Conservation (phyloP, 2,113 vertebrate species). For the Nesoenas mayeri region DNA sequence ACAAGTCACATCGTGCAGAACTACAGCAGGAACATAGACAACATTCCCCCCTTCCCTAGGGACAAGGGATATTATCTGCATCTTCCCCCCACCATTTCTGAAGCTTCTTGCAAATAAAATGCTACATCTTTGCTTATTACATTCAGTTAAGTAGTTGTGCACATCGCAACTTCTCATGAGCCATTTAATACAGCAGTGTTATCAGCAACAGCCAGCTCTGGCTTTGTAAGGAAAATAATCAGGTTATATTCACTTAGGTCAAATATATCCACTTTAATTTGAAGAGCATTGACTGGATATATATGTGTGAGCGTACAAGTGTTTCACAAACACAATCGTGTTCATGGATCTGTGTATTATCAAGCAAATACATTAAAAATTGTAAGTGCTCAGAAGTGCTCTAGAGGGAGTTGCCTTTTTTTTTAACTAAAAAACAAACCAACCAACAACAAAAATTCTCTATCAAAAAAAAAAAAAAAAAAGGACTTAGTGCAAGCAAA, state of each 20-base stretch:
- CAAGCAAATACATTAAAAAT: too few species aligned
- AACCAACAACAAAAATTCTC: neutral
- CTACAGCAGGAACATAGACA: neutral
- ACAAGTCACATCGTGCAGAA: neutral
- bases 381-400: neutral
- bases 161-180: neutral
- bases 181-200: neutral
- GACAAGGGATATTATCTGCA: neutral
- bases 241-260: neutral
- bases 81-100: neutral
- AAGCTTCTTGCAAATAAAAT: slow-evolving; percentile 5
- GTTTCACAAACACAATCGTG: neutral
- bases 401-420: neutral
- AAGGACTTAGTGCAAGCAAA: neutral
- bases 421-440: neutral
- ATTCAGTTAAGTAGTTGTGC: neutral
- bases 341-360: neutral
- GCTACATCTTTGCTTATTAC: neutral
- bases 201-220: slow-evolving; percentile 1
- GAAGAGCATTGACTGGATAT: neutral
- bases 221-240: neutral
- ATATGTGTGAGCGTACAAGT: neutral
- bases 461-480: neutral
- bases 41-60: neutral
- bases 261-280: neutral